Base-by-base conservation (phyloP, 2,797 vertebrate species). In the Oryzias dopingdopingensis region DNA sequence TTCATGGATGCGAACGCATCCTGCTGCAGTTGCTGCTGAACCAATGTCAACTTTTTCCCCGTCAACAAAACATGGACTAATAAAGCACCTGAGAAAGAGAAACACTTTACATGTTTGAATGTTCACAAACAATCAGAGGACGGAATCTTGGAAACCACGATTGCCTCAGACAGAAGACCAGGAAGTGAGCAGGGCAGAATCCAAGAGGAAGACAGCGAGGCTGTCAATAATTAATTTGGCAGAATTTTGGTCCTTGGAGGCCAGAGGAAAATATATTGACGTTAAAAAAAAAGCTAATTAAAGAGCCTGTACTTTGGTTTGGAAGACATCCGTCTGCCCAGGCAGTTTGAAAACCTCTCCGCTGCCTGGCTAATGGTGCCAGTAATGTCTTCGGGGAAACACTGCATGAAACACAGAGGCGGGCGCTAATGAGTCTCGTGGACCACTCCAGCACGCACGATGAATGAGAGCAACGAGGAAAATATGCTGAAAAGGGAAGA, bases 371-470 rank as follows among this genome's bases (percentile, higher is more conserved):
- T 93, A 94, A 93, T 93, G 92, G 92, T 90, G 92, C 93, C 64
- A 67, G 80, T 83, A 84, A 90, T 90, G 89, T 84, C 90, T 92
- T 74, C 72, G 88, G 92, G 89, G 85, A 84, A 89, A 81, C 83
- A 72, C 81, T 74, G 88, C 81, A 91, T 81, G 90, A 92, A 90
- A 57, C 82, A 85, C 89, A 85, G 81, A 85, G 81, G 83, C 89
- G 67, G 90, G 90, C 86, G 72, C 82, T 94, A 94, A 95, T 93
- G 92, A 95, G 90, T 90, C 93, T 92, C 78, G 77, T 69, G 87
- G 92, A 90, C 83, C 77, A 81, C 78, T 85, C 61, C 52, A 37
- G 72, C 76, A 74, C 73, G 60, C 70, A 55, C 79, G 76, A 79
- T 79, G 78, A 83, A 84, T 76, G 67, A 69, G 59, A 66, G 57